Evolutionary conservation across 2,888 invertebrate genomes (phyloP).

Genomic region (Torymus tubicola): DNA sequence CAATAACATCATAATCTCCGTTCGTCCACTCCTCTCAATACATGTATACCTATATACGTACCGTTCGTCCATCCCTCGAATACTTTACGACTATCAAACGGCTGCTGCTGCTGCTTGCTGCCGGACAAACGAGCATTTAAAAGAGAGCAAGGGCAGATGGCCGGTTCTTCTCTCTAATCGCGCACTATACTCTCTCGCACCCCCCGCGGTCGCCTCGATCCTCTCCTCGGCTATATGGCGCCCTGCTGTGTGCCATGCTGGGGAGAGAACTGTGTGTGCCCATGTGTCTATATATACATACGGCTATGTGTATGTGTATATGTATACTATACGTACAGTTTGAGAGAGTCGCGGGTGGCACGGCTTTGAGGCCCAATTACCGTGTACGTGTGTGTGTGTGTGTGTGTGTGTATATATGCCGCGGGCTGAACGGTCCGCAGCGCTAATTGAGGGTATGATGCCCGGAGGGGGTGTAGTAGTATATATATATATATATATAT

Average conservation of each 20-base stretch:
- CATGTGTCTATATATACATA: too few species aligned
- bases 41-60: too few species aligned
- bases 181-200: background rate
- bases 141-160: slow-evolving; percentile 46
- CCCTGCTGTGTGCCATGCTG: background rate
- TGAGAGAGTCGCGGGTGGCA: too few species aligned
- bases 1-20: too few species aligned
- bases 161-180: background rate
- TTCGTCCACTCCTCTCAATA: too few species aligned
- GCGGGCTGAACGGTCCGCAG: too few species aligned
- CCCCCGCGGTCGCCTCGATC: slow-evolving; percentile 11
- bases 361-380: too few species aligned
- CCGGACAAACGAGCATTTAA: slow-evolving; percentile 41
- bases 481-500: too few species aligned
- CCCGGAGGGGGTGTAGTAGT: background rate
- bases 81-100: slow-evolving; percentile 2
- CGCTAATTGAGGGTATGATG: background rate
- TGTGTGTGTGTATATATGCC: too few species aligned
- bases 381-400: too few species aligned
- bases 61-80: too few species aligned
- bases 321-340: too few species aligned
- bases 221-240: background rate
- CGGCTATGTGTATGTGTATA: background rate
- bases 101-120: slow-evolving; percentile 6
- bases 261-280: background rate